Conservation (phyloP, 2,797 vertebrate species). For the Myiotriccus ornatus region DNA sequence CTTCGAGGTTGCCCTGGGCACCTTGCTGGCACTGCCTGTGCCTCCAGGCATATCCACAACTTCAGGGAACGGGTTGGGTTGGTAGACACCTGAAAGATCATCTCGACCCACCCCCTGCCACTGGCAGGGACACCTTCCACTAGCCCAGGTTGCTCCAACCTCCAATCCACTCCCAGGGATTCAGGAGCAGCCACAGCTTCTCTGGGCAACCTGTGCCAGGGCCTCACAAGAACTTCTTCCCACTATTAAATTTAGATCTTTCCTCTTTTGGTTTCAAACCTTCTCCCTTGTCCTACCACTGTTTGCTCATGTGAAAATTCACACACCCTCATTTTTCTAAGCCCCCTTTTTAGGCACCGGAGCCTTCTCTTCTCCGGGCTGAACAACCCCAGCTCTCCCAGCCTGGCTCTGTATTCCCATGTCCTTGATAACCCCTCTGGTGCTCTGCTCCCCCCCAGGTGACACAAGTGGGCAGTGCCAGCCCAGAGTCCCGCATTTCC, state of each 20-base stretch:
- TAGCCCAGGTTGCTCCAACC: neutral
- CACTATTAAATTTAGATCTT: neutral
- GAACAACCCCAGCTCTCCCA: neutral
- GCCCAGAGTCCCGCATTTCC: rapidly evolving
- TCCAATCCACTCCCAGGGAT: neutral
- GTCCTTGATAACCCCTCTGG: rapidly evolving
- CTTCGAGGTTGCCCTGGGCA: neutral
- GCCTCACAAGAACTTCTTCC: neutral
- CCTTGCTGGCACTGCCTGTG: neutral
- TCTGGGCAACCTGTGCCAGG: neutral
- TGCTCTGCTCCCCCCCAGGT: neutral
- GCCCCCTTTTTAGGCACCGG: neutral
- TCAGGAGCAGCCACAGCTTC: neutral
- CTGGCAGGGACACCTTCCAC: neutral
- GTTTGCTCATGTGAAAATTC: too few species aligned
- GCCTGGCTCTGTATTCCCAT: neutral
- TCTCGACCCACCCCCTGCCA: neutral
- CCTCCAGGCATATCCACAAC: neutral
- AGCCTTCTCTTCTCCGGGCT: neutral
- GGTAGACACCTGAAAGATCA: neutral
- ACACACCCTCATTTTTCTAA: too few species aligned
- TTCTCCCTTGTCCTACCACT: too few species aligned
- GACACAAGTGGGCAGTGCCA: neutral
- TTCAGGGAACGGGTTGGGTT: neutral
- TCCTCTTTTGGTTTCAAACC: too few species aligned